These are phyloP conservation scores for Lepisosteus osseus DNA, from an alignment of 2,113 vertebrate species.

Conservation along the genomic window DNA sequence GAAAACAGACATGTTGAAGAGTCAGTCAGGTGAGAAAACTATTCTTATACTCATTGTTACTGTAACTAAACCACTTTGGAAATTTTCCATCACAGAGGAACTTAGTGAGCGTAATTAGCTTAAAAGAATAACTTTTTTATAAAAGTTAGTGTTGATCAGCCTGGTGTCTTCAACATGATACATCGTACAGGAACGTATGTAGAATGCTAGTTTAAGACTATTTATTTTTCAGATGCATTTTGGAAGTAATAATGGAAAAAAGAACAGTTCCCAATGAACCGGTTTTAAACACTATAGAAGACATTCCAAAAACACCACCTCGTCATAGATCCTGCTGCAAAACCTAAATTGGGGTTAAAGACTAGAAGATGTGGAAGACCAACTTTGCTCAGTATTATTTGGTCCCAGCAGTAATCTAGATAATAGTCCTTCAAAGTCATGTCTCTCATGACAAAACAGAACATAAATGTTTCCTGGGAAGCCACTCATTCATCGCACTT, in stretches of 20 bases:
- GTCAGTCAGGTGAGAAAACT: conserved; percentile 6
- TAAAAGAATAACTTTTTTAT: neutral
- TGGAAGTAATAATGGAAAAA: conserved; percentile 3
- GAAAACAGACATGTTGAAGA: conserved; percentile 8
- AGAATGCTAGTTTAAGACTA: neutral
- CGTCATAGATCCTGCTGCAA: neutral
- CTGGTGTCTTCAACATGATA: neutral
- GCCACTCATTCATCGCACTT: too few relatives aligned
- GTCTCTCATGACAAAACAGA: too few relatives aligned
- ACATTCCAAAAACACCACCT: neutral
- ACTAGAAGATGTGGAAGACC: too few relatives aligned
- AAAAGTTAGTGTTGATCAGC: neutral
- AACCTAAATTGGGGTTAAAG: too few relatives aligned
- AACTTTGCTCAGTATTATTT: too few relatives aligned
- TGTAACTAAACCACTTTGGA: neutral
- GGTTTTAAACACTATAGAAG: neutral
- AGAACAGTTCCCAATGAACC: neutral
- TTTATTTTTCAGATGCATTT: neutral
- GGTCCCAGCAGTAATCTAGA: too few relatives aligned
- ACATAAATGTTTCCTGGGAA: too few relatives aligned
- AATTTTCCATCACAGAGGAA: too few relatives aligned
- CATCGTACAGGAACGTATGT: neutral
- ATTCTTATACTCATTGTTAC: neutral
- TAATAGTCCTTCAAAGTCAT: too few relatives aligned
- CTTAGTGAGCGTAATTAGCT: too few relatives aligned